These are phyloP conservation scores for Trissolcus brochymenae DNA, from an alignment of 2,888 invertebrate species.

Conservation along the genomic window DNA sequence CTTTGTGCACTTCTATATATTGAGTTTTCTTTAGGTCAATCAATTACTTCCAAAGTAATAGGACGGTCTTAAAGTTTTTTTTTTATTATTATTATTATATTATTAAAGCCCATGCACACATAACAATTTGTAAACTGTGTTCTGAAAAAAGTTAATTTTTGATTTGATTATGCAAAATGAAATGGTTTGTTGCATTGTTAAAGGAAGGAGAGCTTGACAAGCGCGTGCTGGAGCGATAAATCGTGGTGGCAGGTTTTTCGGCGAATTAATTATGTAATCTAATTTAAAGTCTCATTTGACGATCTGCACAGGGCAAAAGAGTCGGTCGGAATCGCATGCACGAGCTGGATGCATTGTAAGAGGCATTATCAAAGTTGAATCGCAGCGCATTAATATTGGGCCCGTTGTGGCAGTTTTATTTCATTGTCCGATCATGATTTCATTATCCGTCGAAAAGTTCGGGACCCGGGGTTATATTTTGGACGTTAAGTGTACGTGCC, in stretches of 20 bases:
- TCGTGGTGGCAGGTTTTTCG: too few relatives aligned
- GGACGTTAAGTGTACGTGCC: slow-evolving; percentile 26
- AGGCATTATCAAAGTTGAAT: slow-evolving; percentile 21
- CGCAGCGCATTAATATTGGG: slow-evolving; percentile 26
- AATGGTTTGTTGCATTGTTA: too few relatives aligned
- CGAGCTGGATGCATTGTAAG: slow-evolving; percentile 13
- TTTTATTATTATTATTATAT: too few relatives aligned
- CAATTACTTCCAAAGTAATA: slow-evolving; percentile 24
- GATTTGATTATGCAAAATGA: too few relatives aligned
- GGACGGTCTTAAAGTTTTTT: slow-evolving; percentile 15
- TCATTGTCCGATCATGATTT: slow-evolving; percentile 40
- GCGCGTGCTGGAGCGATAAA: too few relatives aligned
- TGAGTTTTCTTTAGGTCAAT: slow-evolving; percentile 34
- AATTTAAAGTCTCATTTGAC: neutral
- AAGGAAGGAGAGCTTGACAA: too few relatives aligned
- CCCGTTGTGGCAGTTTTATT: slow-evolving; percentile 14
- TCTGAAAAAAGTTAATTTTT: too few relatives aligned
- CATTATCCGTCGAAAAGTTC: slow-evolving; percentile 36
- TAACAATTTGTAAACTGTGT: neutral
- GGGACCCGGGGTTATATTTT: slow-evolving; percentile 31
- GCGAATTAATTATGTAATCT: neutral
- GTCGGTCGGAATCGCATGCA: neutral
- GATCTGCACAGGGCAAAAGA: neutral
- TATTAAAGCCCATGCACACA: neutral
- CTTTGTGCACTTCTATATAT: slow-evolving; percentile 28